Evolutionary conservation across 1,140 invertebrate species (phyloP).

Genomic region (Acromyrmex echinatior): DNA sequence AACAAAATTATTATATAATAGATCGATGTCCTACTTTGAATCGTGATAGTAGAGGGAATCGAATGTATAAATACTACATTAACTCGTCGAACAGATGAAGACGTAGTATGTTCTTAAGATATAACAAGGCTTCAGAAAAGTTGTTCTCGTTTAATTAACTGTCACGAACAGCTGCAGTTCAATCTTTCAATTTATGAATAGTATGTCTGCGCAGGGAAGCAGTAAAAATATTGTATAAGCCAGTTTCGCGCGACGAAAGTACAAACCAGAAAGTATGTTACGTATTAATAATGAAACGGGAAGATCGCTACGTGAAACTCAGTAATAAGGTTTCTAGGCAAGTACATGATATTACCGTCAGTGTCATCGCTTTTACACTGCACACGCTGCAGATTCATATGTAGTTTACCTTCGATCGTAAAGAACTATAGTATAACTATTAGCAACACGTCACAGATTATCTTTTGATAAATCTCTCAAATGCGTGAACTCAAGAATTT

Average conservation of each 20-base stretch:
- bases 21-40: conserved; percentile 25
- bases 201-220: background rate
- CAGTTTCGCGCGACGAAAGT: conserved; percentile 29
- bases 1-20: conserved; percentile 6
- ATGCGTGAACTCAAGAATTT: conserved; percentile 28
- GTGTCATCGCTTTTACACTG: background rate
- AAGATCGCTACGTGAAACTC: conserved; percentile 15
- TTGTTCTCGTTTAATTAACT: conserved; percentile 75
- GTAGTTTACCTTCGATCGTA: conserved; percentile 23
- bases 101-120: conserved; percentile 14
- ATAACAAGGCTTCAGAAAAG: conserved; percentile 24
- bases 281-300: conserved; percentile 42
- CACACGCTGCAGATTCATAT: conserved; percentile 14
- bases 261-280: conserved; percentile 27
- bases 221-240: conserved; percentile 57
- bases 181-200: conserved; percentile 69
- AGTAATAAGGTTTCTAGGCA: conserved; percentile 23
- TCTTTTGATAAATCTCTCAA: conserved; percentile 37
- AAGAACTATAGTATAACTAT: background rate
- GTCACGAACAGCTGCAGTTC: conserved; percentile 65
- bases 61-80: conserved; percentile 57
- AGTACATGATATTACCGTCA: conserved; percentile 13
- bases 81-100: conserved; percentile 35
- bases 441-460: background rate
- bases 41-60: conserved; percentile 26